Percentiles rank a stretch among this genome's conserved stretches.
phyloP scores from a whole-genome alignment of 2,113 vertebrate species.

The Plectropomus leopardus region DNA sequence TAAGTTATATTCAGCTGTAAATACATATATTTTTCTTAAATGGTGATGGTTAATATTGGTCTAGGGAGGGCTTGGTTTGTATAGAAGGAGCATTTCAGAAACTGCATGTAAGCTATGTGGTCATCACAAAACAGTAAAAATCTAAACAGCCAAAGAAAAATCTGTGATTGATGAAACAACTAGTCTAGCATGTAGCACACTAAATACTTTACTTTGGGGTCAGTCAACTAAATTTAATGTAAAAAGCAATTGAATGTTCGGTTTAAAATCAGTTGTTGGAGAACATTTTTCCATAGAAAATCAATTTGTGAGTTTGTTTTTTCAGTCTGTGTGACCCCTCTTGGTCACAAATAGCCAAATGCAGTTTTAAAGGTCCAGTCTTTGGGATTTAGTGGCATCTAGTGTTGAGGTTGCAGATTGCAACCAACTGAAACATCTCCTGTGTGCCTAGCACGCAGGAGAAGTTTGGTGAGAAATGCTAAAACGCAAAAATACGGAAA shows the following conservation, averaged over 20 bases:
- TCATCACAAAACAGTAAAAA: neutral
- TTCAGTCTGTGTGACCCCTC: neutral
- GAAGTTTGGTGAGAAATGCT: no score
- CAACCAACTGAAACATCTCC: no score
- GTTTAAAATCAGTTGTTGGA: neutral
- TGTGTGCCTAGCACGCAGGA: no score
- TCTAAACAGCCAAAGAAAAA: neutral
- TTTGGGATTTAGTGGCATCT: no score
- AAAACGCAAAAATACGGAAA: no score
- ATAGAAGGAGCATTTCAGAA: neutral
- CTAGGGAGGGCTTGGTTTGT: neutral
- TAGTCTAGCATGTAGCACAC: neutral
- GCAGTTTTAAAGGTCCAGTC: no score
- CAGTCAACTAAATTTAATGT: neutral
- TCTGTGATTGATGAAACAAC: neutral
- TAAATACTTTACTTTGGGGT: no score
- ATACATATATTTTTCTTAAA: neutral
- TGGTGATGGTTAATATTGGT: neutral
- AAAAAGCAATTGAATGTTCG: neutral
- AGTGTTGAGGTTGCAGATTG: no score
- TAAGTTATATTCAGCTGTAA: constrained; percentile 2
- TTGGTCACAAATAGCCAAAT: neutral
- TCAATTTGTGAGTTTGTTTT: neutral
- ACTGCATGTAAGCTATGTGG: neutral
- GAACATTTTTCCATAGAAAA: neutral